phyloP scores from a whole-genome alignment of 2,888 invertebrate species.

The Anorthoa munda region DNA sequence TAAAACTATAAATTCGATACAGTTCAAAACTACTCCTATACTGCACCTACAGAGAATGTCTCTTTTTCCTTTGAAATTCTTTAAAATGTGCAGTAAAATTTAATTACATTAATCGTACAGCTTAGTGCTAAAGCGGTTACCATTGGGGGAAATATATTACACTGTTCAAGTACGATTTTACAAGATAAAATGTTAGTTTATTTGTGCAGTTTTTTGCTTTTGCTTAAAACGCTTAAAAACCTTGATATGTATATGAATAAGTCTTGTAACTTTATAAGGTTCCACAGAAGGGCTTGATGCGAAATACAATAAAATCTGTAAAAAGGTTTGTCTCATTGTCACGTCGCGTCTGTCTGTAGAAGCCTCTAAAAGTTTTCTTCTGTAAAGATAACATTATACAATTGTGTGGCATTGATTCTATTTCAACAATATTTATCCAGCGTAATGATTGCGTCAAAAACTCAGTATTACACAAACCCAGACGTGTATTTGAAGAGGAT shows the following conservation, averaged over 20 bases:
- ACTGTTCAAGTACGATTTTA: constrained; percentile 53
- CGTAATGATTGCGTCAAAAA: background rate
- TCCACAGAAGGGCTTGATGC: background rate
- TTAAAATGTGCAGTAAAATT: constrained; percentile 62
- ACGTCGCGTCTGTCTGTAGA: background rate
- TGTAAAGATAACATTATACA: background rate
- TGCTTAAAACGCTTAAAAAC: constrained; percentile 23
- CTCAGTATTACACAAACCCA: background rate
- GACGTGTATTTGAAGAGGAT: background rate
- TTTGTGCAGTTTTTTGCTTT: constrained; percentile 30
- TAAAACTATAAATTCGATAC: background rate
- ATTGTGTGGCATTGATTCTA: background rate
- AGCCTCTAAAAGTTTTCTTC: no score
- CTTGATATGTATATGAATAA: constrained; percentile 20
- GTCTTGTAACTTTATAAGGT: constrained; percentile 2
- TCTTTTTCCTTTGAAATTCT: constrained; percentile 47
- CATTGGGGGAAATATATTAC: constrained; percentile 60
- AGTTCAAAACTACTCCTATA: constrained; percentile 14
- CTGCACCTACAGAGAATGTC: constrained; percentile 33
- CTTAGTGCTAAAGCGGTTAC: constrained; percentile 59
- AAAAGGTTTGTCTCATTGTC: background rate
- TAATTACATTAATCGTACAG: constrained; percentile 62
- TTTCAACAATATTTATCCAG: background rate
- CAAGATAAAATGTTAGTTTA: constrained; percentile 52
- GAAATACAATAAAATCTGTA: background rate